Evolutionary conservation across 1,140 invertebrate genomes (phyloP).

Genomic region (Lasioglossum baleicum): DNA sequence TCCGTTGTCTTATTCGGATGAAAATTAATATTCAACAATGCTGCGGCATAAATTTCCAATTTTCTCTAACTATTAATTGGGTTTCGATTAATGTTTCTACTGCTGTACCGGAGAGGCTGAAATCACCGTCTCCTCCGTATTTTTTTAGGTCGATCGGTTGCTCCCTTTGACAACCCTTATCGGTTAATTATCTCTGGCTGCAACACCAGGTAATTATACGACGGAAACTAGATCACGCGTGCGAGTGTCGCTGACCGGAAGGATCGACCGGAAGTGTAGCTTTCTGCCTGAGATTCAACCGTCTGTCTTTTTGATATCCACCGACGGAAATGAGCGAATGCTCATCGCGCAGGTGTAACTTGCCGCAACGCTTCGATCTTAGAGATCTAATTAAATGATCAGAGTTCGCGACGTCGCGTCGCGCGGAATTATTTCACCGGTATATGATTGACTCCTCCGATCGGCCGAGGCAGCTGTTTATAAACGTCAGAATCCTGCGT

Average conservation of each 20-base stretch:
- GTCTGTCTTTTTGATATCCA: conserved; percentile 15
- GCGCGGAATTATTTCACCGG: not conserved
- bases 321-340: conserved; percentile 12
- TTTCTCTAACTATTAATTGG: too few species aligned
- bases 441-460: not conserved
- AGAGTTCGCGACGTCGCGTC: too few species aligned
- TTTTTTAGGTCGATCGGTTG: conserved; percentile 8
- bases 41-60: too few species aligned
- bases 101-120: too few species aligned
- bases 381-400: not conserved
- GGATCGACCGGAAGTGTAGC: conserved; percentile 68
- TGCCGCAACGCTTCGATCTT: not conserved
- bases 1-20: too few species aligned
- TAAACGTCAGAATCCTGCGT: too few species aligned
- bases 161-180: conserved; percentile 57
- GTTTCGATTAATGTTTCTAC: too few species aligned
- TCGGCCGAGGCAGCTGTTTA: too few species aligned
- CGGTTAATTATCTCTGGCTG: conserved; percentile 70
- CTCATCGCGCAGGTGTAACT: conserved; percentile 20
- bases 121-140: not conserved
- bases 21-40: too few species aligned
- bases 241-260: conserved; percentile 46
- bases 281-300: conserved; percentile 57
- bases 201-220: conserved; percentile 68
- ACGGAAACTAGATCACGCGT: conserved; percentile 66